Evolutionary conservation across 2,113 vertebrate species (phyloP).

Genomic region (rabbit (Oryctolagus cuniculus)): mOryCun1.1 NC_091432.1:28699501-28700000

Average conservation of each 20-base stretch:
- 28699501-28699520: background rate
- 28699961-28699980: constrained; percentile 47
- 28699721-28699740: no score
- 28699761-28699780: background rate
- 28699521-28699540: background rate
- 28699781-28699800: background rate
- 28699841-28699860: background rate
- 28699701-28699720: no score
- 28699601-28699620: background rate
- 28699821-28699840: background rate
- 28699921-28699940: constrained; percentile 52
- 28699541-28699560: background rate
- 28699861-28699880: constrained; percentile 20
- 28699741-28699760: background rate
- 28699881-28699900: constrained; percentile 31
- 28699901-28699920: constrained; percentile 65
- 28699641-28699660: constrained; percentile 32
- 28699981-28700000: constrained; percentile 33
- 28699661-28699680: no score
- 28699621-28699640: constrained; percentile 3
- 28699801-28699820: background rate
- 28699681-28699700: no score
- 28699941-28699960: constrained; percentile 68
- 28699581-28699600: background rate
- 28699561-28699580: background rate